phyloP scores from a whole-genome alignment of 2,888 invertebrate species.

The Sminthurides aquaticus region DNA sequence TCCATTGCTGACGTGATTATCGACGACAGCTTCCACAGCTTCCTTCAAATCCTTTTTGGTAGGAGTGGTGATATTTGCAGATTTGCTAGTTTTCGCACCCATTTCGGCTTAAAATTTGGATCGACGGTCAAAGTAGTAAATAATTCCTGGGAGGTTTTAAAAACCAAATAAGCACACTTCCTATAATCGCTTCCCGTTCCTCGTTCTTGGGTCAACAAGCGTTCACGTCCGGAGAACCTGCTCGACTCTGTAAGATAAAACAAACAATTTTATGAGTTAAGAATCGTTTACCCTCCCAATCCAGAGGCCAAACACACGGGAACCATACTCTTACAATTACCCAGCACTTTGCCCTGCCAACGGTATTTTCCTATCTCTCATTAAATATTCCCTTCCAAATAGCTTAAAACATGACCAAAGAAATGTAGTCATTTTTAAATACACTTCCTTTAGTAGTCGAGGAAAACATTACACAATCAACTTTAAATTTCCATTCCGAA shows the following conservation, averaged over 20 bases:
- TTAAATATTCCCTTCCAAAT: neutral
- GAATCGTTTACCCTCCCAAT: neutral
- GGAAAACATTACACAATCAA: too few relatives aligned
- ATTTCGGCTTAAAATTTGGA: slow-evolving; percentile 21
- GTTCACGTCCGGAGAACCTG: neutral
- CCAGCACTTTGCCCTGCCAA: neutral
- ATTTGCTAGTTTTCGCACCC: slow-evolving; percentile 42
- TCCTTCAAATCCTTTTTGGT: slow-evolving; percentile 37
- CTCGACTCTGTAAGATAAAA: neutral
- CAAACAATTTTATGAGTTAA: neutral
- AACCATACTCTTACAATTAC: neutral
- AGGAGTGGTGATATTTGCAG: slow-evolving; percentile 31
- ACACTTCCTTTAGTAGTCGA: too few relatives aligned
- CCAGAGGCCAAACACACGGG: too few relatives aligned
- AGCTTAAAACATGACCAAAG: too few relatives aligned
- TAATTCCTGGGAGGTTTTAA: neutral
- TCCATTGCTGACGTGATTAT: slow-evolving; percentile 39
- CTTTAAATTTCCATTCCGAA: too few relatives aligned
- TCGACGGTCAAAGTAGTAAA: neutral
- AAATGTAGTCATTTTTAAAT: too few relatives aligned
- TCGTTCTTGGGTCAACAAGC: neutral
- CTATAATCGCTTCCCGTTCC: neutral
- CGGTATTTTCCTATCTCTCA: neutral
- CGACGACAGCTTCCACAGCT: slow-evolving; percentile 32
- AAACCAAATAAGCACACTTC: neutral